A percentile compares a stretch with the other conserved stretches of the same genome.
Conservation (phyloP, 2,113 vertebrate genomes). For the Cyanoderma ruficeps region DNA sequence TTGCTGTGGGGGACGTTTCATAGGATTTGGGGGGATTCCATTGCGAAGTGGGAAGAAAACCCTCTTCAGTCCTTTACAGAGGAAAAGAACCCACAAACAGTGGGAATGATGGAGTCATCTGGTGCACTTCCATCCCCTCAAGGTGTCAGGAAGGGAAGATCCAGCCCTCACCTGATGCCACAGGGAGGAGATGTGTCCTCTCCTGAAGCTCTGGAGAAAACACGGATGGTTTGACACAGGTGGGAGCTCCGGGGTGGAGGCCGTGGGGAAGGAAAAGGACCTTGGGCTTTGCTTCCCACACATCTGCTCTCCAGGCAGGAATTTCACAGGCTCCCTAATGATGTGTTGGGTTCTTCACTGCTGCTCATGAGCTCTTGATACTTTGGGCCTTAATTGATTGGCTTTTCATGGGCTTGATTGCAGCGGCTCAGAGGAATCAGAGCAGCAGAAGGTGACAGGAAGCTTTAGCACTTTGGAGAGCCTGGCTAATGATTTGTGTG, state of each 20-base stretch:
- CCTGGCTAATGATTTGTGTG: conserved; percentile 63
- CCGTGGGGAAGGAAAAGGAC: not conserved
- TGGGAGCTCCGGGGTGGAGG: conserved; percentile 22
- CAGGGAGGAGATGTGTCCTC: not conserved
- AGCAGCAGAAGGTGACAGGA: conserved; percentile 70
- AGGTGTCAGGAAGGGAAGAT: not conserved
- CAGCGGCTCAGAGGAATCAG: conserved; percentile 41
- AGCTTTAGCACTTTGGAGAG: conserved; percentile 69
- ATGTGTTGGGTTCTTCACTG: conserved; percentile 65
- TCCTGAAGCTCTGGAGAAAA: not conserved
- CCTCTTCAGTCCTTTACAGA: not conserved
- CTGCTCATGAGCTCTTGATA: conserved; percentile 35
- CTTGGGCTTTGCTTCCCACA: conserved; percentile 4
- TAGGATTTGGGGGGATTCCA: not conserved
- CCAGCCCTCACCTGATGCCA: not conserved
- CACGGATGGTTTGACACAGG: not conserved
- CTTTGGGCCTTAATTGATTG: conserved; percentile 70
- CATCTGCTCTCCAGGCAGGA: conserved; percentile 50
- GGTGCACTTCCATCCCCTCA: not conserved
- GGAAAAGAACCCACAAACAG: no score
- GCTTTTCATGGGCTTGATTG: conserved; percentile 74
- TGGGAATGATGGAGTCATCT: not conserved
- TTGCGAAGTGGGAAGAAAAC: not conserved
- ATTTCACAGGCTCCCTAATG: conserved; percentile 64
- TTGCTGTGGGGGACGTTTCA: not conserved